A percentile compares a stretch with the other conserved stretches of the same genome.
Conservation (phyloP, 2,888 invertebrate species). For the Girardia tigrina region DNA sequence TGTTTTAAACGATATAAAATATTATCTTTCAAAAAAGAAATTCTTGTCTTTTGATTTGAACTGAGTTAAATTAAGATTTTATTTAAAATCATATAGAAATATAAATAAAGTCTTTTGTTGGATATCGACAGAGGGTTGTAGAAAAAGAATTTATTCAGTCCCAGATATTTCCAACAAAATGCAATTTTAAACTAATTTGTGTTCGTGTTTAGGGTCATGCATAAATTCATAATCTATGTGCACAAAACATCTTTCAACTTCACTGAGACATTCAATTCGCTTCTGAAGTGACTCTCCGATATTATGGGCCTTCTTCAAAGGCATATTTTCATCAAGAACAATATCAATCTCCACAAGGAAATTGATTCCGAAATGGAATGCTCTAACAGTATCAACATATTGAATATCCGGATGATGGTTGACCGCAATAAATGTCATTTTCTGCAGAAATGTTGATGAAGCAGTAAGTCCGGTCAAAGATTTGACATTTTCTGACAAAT, state of each 20-base stretch:
- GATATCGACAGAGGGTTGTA: too few species aligned
- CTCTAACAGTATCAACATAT: constrained; percentile 52
- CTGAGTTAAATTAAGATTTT: too few species aligned
- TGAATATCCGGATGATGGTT: constrained; percentile 44
- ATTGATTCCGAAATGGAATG: constrained; percentile 53
- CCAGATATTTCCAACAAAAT: too few species aligned
- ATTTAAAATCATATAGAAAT: too few species aligned
- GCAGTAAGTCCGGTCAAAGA: constrained; percentile 47
- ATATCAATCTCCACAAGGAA: constrained; percentile 51
- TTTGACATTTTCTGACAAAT: constrained; percentile 45
- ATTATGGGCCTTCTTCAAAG: constrained; percentile 51
- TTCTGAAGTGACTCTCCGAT: constrained; percentile 52
- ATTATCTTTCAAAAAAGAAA: too few species aligned
- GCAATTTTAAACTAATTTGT: constrained; percentile 48
- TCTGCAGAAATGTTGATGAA: constrained; percentile 47
- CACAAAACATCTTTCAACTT: constrained; percentile 53
- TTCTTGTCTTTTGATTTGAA: too few species aligned
- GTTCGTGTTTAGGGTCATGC: constrained; percentile 50
- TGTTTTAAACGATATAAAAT: too few species aligned
- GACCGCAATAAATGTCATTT: constrained; percentile 47
- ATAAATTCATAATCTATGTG: constrained; percentile 53
- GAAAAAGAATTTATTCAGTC: too few species aligned
- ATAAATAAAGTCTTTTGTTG: too few species aligned
- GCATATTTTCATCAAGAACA: constrained; percentile 51
- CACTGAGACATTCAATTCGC: constrained; percentile 50